phyloP scores from a whole-genome alignment of 2,113 vertebrate genomes.

The Phaethon lepturus region DNA sequence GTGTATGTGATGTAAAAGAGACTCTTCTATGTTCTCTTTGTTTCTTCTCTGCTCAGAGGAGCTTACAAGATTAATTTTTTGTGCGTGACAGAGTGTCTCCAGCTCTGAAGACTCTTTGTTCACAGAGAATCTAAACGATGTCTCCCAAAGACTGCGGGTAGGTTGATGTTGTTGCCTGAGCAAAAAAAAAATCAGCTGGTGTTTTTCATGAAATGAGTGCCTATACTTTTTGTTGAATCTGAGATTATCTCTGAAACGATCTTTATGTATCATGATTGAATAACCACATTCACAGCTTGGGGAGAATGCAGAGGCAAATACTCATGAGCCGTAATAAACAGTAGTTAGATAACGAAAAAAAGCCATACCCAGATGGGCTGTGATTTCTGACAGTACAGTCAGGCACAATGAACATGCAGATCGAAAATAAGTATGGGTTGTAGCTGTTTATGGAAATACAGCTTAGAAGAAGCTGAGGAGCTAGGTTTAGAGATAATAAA shows the following conservation, averaged over 20 bases:
- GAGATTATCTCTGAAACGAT: neutral
- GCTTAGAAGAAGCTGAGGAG: neutral
- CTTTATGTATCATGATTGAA: neutral
- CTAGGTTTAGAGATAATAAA: neutral
- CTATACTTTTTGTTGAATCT: neutral
- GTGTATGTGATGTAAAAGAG: neutral
- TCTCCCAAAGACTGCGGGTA: neutral
- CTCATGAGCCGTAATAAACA: neutral
- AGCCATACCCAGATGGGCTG: neutral
- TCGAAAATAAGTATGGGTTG: neutral
- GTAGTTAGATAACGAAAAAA: slow-evolving; percentile 5
- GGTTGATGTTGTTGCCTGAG: neutral
- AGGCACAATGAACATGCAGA: neutral
- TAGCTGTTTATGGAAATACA: slow-evolving; percentile 3
- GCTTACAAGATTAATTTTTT: neutral
- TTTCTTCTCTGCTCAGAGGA: slow-evolving; percentile 1
- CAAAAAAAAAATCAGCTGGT: neutral
- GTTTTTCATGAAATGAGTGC: neutral
- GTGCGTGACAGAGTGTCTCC: neutral
- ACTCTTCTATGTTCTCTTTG: slow-evolving; percentile 13
- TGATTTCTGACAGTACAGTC: neutral
- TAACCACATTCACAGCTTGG: neutral
- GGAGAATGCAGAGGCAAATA: slow-evolving; percentile 1
- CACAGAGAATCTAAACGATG: neutral
- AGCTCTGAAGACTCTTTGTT: neutral